These are phyloP conservation scores for Xylota segnis DNA, from an alignment of 2,888 invertebrate genomes.

Conservation along the genomic window DNA sequence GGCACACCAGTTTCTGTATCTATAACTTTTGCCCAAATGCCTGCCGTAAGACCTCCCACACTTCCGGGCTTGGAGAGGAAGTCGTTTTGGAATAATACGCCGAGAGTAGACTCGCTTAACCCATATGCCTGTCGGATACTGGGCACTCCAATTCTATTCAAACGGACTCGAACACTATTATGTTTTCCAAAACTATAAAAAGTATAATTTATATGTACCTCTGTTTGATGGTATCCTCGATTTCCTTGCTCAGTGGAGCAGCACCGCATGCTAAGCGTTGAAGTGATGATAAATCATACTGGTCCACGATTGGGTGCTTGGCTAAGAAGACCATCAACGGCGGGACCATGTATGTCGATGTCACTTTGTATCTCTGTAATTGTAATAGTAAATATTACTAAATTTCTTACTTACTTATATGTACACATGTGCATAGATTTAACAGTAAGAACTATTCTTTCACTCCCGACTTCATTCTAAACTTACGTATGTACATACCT, in stretches of 20 bases:
- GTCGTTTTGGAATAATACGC: constrained; percentile 84
- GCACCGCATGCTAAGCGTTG: constrained; percentile 91
- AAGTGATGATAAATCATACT: constrained; percentile 91
- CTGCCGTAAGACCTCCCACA: constrained; percentile 88
- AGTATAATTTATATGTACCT: constrained; percentile 77
- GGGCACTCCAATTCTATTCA: constrained; percentile 83
- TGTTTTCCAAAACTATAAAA: too few species aligned
- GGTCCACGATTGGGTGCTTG: constrained; percentile 91
- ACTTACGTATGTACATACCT: too few species aligned
- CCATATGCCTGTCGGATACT: constrained; percentile 91
- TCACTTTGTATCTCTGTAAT: constrained; percentile 85
- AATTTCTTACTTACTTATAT: too few species aligned
- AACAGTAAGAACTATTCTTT: too few species aligned
- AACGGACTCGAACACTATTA: not conserved
- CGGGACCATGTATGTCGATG: constrained; percentile 90
- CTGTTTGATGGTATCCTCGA: constrained; percentile 86
- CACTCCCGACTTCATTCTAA: too few species aligned
- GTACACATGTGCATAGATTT: too few species aligned
- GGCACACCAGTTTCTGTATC: constrained; percentile 87
- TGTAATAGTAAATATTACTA: too few species aligned
- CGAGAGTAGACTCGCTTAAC: constrained; percentile 91
- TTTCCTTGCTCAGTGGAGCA: constrained; percentile 91
- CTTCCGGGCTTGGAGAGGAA: constrained; percentile 86
- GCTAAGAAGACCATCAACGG: constrained; percentile 93
- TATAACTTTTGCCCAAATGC: constrained; percentile 88